Conservation (phyloP, 2,113 vertebrate genomes). For the Struthidea cinerea region DNA sequence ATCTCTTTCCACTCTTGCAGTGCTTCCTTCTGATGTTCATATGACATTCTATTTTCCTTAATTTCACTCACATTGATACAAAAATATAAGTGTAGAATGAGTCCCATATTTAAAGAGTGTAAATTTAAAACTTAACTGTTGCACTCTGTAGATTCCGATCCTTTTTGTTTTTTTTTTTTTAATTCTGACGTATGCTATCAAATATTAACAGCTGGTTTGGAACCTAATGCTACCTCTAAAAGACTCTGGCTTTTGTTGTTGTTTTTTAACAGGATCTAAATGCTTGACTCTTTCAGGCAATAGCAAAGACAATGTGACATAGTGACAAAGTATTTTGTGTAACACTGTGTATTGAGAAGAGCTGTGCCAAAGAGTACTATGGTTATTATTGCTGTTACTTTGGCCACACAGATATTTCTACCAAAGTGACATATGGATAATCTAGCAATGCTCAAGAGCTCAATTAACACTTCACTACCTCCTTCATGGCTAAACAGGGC, state of each 20-base stretch:
- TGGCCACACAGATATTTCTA: not conserved
- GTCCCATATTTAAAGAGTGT: not conserved
- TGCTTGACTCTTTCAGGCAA: not conserved
- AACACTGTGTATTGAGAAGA: not conserved
- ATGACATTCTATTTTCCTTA: not conserved
- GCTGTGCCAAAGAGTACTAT: not conserved
- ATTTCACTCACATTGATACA: not conserved
- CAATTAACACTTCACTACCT: not conserved
- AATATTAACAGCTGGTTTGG: not conserved
- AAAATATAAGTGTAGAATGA: not conserved
- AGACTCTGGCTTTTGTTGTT: not conserved
- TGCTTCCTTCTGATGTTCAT: not conserved
- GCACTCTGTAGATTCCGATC: not conserved
- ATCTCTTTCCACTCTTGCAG: not conserved
- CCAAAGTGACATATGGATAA: not conserved
- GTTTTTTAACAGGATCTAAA: not conserved
- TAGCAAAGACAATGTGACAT: not conserved
- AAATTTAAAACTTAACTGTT: not conserved
- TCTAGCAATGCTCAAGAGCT: not conserved
- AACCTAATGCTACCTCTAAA: not conserved
- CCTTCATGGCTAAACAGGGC: not conserved
- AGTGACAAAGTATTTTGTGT: not conserved
- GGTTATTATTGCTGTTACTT: not conserved
- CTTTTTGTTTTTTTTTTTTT: fast-evolving
- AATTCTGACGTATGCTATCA: not conserved